Evolutionary conservation across 2,113 vertebrate species (phyloP), one percentile per base, ranked within the genome.

Genomic region (Ia io): DNA sequence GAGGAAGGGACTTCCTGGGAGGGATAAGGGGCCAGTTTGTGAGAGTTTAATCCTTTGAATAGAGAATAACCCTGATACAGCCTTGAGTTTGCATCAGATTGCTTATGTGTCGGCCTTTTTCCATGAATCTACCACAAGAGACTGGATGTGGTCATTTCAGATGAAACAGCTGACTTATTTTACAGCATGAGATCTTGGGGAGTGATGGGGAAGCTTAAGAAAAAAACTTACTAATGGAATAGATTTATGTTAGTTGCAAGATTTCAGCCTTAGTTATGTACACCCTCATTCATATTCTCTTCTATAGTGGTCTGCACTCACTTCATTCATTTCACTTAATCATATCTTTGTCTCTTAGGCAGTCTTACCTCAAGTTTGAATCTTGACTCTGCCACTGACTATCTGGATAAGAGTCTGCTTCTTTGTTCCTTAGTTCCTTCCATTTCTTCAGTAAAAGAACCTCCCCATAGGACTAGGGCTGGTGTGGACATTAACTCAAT

Each of bases 11-110:
- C 37, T 1, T 86, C 85, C 65, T 56, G 70, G 90, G 88, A 93
- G 37, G 69, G 37, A 71, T 61, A 67, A 67, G 44, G 56, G 79
- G 30, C 28, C 65, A 70, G 79, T 93, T 94, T 84, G 79, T 51
- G 87, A 94, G 74, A 71, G 9, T 73, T 86, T 84, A 83, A 61
- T 94, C 86, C 28, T 95, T 94, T 95, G 93, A 94, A 78, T 22
- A 79, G 73, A 90, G 84, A 87, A 51, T 91, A 84, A 53, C 25
- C 53, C 44, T 77, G 25, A 59, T 61, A 28, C 42, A 90, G 44
- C 4, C 49, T n/a, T 12, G n/a, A 93, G 18, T 74, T 47, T 74
- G 70, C 91, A n/a, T 95, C 76, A 70, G 23, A 76, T 79, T 63
- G 53, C 61, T 90, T 56, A 0, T 32, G 44, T 30, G 78, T 78